Evolutionary conservation across 2,113 vertebrate species (phyloP).

Genomic region (Myxocyprinus asiaticus): DNA sequence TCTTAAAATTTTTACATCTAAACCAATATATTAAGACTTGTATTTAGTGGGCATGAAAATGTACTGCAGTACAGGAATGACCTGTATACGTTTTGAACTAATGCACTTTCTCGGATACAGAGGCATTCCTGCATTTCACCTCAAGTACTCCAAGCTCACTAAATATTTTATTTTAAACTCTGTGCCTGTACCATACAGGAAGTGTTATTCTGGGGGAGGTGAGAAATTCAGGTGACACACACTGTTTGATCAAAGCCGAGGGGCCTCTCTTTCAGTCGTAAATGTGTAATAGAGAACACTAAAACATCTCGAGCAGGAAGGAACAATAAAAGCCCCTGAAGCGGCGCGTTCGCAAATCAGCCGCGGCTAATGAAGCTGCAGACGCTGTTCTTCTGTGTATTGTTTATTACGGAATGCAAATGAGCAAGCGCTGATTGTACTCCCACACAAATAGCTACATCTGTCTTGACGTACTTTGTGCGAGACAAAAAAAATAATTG

Average conservation of each 20-base stretch:
- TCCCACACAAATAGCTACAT: conserved; percentile 48
- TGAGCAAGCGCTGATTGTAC: conserved; percentile 45
- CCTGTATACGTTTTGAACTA: background rate
- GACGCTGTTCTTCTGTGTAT: conserved; percentile 47
- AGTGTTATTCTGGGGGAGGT: background rate
- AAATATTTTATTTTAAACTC: conserved; percentile 20
- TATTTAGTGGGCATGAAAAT: background rate
- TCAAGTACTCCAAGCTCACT: conserved; percentile 37
- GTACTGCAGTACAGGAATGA: background rate
- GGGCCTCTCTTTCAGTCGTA: conserved; percentile 29
- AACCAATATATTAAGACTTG: too few species aligned
- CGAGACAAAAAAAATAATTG: conserved; percentile 30
- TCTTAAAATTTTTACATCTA: too few species aligned
- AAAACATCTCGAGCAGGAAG: conserved; percentile 37
- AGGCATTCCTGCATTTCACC: conserved; percentile 9
- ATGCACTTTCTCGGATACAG: conserved; percentile 51
- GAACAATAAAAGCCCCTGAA: conserved; percentile 48
- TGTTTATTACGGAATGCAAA: conserved; percentile 53
- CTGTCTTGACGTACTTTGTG: conserved; percentile 47
- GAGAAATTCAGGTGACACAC: background rate
- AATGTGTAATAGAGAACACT: conserved; percentile 28
- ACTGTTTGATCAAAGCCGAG: conserved; percentile 19
- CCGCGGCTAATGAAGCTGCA: conserved; percentile 42
- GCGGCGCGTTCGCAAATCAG: conserved; percentile 51
- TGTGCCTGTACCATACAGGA: background rate